Evolutionary conservation across 2,888 invertebrate genomes (phyloP).

Genomic region (Ceramica pisi): DNA sequence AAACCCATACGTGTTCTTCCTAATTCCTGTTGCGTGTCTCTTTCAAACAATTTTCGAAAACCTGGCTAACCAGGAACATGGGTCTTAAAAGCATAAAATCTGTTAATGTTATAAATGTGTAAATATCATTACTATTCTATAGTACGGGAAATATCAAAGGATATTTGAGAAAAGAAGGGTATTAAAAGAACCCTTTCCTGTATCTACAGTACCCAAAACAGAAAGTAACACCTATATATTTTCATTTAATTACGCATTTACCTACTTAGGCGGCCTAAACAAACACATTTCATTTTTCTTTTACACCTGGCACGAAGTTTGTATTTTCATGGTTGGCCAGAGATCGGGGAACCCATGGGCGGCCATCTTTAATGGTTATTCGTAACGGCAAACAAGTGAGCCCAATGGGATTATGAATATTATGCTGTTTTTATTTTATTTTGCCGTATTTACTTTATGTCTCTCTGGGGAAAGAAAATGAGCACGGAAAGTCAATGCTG

Average conservation of each 20-base stretch:
- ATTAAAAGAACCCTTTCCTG: neutral
- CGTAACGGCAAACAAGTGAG: slow-evolving; percentile 11
- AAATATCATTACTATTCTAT: too few species aligned
- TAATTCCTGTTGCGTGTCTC: too few species aligned
- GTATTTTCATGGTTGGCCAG: slow-evolving; percentile 14
- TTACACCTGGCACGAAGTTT: slow-evolving; percentile 3
- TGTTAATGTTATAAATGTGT: too few species aligned
- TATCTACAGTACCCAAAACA: neutral
- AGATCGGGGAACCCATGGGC: slow-evolving; percentile 1
- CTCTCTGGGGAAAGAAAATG: neutral
- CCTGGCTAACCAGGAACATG: too few species aligned
- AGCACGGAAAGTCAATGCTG: neutral
- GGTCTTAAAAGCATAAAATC: too few species aligned
- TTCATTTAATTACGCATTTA: slow-evolving; percentile 9
- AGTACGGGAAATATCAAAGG: too few species aligned
- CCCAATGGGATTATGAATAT: slow-evolving; percentile 20
- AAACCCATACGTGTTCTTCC: too few species aligned
- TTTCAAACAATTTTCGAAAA: too few species aligned
- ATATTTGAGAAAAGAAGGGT: too few species aligned
- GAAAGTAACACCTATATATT: slow-evolving; percentile 2
- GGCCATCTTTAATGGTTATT: slow-evolving; percentile 25
- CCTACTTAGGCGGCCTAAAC: neutral
- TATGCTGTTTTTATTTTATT: slow-evolving; percentile 1
- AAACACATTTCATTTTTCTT: slow-evolving; percentile 1
- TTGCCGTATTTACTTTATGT: slow-evolving; percentile 16